Evolutionary conservation across 1,140 invertebrate genomes (phyloP).

Genomic region (Sogatella furcifera): DNA sequence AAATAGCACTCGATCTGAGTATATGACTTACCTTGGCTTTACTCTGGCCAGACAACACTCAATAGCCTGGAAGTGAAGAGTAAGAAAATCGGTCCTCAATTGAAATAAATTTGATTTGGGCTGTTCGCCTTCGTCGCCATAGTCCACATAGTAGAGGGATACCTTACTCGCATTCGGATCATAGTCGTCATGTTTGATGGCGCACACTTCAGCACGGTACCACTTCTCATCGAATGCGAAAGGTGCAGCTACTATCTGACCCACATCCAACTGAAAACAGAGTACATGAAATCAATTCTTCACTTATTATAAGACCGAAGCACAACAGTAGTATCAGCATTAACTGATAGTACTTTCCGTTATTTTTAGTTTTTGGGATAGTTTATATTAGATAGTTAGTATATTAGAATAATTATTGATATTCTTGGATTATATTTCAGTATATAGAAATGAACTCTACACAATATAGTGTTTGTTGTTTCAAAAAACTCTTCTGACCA

Average conservation of each 20-base stretch:
- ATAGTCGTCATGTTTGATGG: constrained; percentile 32
- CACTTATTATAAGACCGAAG: too few species aligned
- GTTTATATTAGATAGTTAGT: too few species aligned
- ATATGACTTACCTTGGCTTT: constrained; percentile 40
- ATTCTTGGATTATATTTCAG: too few species aligned
- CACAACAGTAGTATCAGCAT: too few species aligned
- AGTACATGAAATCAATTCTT: too few species aligned
- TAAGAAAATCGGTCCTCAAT: constrained; percentile 59
- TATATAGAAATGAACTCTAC: too few species aligned
- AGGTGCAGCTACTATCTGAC: constrained; percentile 66
- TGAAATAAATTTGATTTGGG: constrained; percentile 48
- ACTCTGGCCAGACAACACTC: constrained; percentile 66
- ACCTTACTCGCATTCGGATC: constrained; percentile 39
- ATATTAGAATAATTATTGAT: too few species aligned
- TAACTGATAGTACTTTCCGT: too few species aligned
- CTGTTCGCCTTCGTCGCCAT: constrained; percentile 59
- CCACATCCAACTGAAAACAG: constrained; percentile 41
- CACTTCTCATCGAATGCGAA: constrained; percentile 64
- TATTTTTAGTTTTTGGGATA: too few species aligned
- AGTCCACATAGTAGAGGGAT: constrained; percentile 67
- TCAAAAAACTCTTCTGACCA: too few species aligned
- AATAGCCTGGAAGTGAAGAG: constrained; percentile 62
- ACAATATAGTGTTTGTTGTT: too few species aligned
- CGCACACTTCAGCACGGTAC: constrained; percentile 47
- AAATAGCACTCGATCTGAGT: neutral